A percentile compares a stretch with the other conserved stretches of the same genome.
These are phyloP conservation scores for Australoheros facetus DNA, from an alignment of 2,797 vertebrate species.

Conservation along the genomic window DNA sequence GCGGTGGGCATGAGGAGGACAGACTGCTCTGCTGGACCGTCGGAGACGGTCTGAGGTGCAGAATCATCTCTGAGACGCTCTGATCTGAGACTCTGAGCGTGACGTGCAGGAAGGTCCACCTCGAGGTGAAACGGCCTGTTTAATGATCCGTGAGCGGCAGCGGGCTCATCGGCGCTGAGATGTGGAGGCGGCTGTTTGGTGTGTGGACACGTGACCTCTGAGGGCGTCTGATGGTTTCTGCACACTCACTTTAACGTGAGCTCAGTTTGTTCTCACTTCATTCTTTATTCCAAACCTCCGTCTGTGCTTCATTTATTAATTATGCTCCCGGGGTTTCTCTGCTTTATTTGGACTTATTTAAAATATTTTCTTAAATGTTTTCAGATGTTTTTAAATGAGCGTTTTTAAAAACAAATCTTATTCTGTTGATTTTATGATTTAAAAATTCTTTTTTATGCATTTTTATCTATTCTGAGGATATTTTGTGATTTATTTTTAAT, in stretches of 20 bases:
- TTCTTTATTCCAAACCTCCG: too few relatives aligned
- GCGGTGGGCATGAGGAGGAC: not conserved
- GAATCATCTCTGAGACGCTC: not conserved
- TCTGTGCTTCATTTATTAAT: too few relatives aligned
- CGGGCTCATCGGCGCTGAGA: not conserved
- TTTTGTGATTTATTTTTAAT: not conserved
- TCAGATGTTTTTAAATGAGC: not conserved
- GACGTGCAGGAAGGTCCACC: not conserved
- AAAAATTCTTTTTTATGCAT: not conserved
- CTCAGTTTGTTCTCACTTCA: too few relatives aligned
- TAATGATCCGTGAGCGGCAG: not conserved
- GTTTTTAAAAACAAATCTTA: not conserved
- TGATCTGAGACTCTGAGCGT: too few relatives aligned
- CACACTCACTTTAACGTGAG: too few relatives aligned
- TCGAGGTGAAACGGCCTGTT: not conserved
- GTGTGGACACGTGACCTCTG: not conserved
- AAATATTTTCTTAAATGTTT: fast-evolving
- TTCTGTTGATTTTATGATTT: not conserved
- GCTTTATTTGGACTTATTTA: not conserved
- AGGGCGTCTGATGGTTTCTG: not conserved
- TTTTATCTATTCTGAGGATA: not conserved
- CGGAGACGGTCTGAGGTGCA: not conserved
- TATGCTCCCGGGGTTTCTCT: too few relatives aligned
- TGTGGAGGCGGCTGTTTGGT: constrained; percentile 21
- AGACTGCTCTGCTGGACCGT: too few relatives aligned